Base-by-base conservation (phyloP, 2,113 vertebrate species). In the Pyxicephalus adspersus region DNA sequence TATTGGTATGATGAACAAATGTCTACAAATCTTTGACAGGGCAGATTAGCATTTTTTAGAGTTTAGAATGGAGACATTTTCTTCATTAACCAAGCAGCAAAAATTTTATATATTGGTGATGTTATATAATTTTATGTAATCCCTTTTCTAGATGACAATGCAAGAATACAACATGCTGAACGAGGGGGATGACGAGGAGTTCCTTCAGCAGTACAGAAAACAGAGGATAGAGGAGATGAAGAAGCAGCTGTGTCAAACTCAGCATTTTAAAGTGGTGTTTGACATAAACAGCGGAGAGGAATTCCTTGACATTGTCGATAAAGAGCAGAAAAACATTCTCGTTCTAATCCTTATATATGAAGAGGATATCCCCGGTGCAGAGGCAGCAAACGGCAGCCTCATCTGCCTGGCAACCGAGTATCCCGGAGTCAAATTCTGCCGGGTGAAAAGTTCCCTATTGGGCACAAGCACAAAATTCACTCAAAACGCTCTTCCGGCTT, bases 221-320 rank as follows among this genome's bases (percentile, higher is more conserved):
- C 97, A 98, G 91, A 92, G 98, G 34, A 99, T 99, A 80, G 96
- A 97, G 70, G 95, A 98, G 87, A 98, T 99, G 97, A 92, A 93
- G 17, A 93, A 91, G 74, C 97, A 98, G 89, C 81, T 99, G 60
- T 94, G 92, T 83, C 91, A 90, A 0, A 95, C 95, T 26, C 95
- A 95, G 68, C 94, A 95, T 0, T 99, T 98, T 45, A 94, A 92
- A 54, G 91, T 92, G 81, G 96, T 99, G 9, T 94, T 94, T 23
- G 95, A 98, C 87, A 94, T 99, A 3, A 83, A 28, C 74, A 94
- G 93, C 4, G 96, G 95, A 0, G 95, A 98, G 88, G 96, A 92
- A 0, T 99, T 99, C 87, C 87, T 99, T 88, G 95, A 95, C 71
- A 94, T 94, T 0, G 87, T 98, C n/a, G 98, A 99, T 84, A 94